Evolutionary conservation across 2,113 vertebrate genomes (phyloP).

Genomic region (rabbit (Oryctolagus cuniculus)): DNA sequence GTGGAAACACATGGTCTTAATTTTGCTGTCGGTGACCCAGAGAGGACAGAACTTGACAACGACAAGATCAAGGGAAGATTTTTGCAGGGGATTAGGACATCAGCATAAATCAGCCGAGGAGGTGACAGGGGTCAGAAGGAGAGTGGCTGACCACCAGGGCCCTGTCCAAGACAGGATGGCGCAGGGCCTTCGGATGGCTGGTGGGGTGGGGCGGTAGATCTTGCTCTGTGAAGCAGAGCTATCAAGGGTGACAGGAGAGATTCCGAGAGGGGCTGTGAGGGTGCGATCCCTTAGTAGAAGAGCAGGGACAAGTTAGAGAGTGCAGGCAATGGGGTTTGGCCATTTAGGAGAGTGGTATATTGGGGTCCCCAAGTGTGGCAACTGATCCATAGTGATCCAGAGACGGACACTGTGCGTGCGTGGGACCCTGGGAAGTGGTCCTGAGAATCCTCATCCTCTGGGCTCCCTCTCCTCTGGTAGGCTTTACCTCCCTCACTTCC

Average conservation of each 20-base stretch:
- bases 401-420: not conserved
- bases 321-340: not conserved
- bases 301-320: not conserved
- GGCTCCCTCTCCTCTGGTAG: not conserved
- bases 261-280: not conserved
- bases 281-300: not conserved
- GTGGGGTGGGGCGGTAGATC: not conserved
- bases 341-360: not conserved
- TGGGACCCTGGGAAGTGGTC: not conserved
- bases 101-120: not conserved
- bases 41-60: slow-evolving; percentile 21
- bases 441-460: not conserved
- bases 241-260: not conserved
- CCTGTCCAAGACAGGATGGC: not conserved
- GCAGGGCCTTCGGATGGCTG: not conserved
- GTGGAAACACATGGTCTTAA: not conserved
- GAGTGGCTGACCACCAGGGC: not conserved
- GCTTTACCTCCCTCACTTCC: not conserved
- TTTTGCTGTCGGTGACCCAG: not conserved
- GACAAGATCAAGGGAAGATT: not conserved
- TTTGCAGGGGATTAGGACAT: not conserved
- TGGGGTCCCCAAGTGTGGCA: not conserved
- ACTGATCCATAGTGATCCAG: not conserved
- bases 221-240: not conserved
- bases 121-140: not conserved